phyloP scores from a whole-genome alignment of 2,797 vertebrate species.

The Halcyon smyrnensis region DNA sequence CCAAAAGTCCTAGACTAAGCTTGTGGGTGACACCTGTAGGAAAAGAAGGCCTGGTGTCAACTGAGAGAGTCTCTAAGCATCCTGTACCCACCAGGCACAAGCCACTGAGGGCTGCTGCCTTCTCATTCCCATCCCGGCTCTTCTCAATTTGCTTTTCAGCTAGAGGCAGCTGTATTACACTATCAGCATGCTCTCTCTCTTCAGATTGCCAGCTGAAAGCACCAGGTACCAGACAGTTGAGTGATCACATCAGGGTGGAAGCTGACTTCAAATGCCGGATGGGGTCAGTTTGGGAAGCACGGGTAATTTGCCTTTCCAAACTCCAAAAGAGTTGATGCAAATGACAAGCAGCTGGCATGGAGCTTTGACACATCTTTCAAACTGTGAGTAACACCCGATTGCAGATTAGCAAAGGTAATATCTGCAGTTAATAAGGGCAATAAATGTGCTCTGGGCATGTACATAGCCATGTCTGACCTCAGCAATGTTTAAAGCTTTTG shows the following conservation, averaged over 20 bases:
- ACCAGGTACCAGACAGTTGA: neutral
- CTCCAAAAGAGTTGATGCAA: neutral
- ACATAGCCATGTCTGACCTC: neutral
- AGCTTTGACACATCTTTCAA: neutral
- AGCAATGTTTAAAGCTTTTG: conserved; percentile 35
- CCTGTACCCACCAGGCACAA: neutral
- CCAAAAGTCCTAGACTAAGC: neutral
- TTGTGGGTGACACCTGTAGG: neutral
- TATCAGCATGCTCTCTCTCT: neutral
- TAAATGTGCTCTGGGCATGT: neutral
- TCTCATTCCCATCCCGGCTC: neutral
- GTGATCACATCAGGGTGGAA: neutral
- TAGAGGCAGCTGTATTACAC: neutral
- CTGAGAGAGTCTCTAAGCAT: neutral
- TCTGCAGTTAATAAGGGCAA: neutral
- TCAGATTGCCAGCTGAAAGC: neutral
- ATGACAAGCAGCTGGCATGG: neutral
- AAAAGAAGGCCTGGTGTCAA: neutral
- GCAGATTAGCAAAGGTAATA: neutral
- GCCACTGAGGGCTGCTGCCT: neutral
- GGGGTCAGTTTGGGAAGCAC: neutral
- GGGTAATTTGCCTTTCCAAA: neutral
- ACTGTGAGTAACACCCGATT: neutral
- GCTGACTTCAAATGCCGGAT: neutral
- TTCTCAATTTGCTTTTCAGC: neutral